phyloP scores from a whole-genome alignment of 2,888 invertebrate species.

The Eupithecia subumbrata region DNA sequence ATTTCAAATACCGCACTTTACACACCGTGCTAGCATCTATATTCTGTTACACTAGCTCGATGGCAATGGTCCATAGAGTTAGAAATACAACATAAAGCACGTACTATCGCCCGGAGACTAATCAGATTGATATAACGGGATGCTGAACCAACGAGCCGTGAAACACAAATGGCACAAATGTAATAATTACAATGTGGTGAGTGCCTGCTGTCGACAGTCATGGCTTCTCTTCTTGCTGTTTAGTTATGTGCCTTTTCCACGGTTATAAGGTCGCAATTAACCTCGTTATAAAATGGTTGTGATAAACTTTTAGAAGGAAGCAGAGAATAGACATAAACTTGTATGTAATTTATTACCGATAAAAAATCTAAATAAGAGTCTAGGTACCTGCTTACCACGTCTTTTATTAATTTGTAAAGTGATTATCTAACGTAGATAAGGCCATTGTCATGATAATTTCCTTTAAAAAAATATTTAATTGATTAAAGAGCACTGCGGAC shows the following conservation, averaged over 20 bases:
- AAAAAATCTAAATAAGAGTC: no score
- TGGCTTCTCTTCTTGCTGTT: slow-evolving; percentile 20
- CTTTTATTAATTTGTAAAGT: no score
- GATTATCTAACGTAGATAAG: no score
- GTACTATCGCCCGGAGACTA: slow-evolving; percentile 40
- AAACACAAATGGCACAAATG: slow-evolving; percentile 28
- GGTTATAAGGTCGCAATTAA: slow-evolving; percentile 6
- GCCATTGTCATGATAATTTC: no score
- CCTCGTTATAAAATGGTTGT: background rate
- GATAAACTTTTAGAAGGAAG: background rate
- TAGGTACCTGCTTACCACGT: no score
- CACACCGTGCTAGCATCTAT: background rate
- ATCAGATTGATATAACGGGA: slow-evolving; percentile 44
- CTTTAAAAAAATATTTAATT: no score
- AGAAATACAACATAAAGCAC: slow-evolving; percentile 41
- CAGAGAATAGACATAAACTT: no score
- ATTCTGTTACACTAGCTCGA: background rate
- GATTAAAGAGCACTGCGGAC: no score
- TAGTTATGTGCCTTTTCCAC: slow-evolving; percentile 14
- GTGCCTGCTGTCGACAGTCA: slow-evolving; percentile 27
- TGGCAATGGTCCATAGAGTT: slow-evolving; percentile 25
- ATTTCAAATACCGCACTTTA: background rate
- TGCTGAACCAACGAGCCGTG: slow-evolving; percentile 33
- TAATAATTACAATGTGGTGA: slow-evolving; percentile 33
- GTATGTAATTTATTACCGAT: no score